Conservation (phyloP, 2,888 invertebrate genomes). For the Drosophila aldrichi region DNA sequence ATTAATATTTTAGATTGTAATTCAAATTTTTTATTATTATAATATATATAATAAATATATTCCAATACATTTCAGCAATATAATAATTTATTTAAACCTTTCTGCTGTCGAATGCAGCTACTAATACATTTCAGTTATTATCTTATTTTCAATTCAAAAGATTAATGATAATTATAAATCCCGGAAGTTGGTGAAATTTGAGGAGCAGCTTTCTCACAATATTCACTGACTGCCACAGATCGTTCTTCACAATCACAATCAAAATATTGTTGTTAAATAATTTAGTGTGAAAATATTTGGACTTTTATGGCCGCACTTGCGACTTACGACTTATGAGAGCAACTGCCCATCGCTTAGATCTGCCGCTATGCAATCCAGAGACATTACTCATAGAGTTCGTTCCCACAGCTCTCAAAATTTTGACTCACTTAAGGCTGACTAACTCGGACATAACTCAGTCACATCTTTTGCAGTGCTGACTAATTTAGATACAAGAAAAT, state of each 20-base stretch:
- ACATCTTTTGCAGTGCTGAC: constrained; percentile 48
- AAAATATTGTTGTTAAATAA: neutral
- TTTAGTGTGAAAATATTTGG: constrained; percentile 1
- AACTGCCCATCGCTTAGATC: constrained; percentile 17
- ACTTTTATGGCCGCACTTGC: constrained; percentile 13
- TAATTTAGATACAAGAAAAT: constrained; percentile 39
- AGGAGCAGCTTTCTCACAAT: neutral
- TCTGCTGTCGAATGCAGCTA: neutral
- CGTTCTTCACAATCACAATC: neutral
- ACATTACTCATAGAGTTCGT: constrained; percentile 43
- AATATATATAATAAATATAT: too few relatives aligned
- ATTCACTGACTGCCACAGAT: neutral
- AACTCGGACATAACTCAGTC: constrained; percentile 45
- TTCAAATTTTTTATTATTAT: too few relatives aligned
- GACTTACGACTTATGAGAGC: neutral
- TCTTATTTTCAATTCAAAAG: neutral
- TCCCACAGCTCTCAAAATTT: constrained; percentile 39
- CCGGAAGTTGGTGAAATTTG: neutral
- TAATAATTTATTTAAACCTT: too few relatives aligned
- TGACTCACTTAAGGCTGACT: constrained; percentile 55
- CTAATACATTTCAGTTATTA: too few relatives aligned
- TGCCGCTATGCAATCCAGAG: constrained; percentile 42
- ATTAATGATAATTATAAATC: neutral
- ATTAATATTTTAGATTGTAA: too few relatives aligned
- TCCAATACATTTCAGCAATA: too few relatives aligned